Evolutionary conservation across 1,140 invertebrate genomes (phyloP), one percentile per base, ranked within the genome.

Genomic region (Trichoplusia ni): DNA sequence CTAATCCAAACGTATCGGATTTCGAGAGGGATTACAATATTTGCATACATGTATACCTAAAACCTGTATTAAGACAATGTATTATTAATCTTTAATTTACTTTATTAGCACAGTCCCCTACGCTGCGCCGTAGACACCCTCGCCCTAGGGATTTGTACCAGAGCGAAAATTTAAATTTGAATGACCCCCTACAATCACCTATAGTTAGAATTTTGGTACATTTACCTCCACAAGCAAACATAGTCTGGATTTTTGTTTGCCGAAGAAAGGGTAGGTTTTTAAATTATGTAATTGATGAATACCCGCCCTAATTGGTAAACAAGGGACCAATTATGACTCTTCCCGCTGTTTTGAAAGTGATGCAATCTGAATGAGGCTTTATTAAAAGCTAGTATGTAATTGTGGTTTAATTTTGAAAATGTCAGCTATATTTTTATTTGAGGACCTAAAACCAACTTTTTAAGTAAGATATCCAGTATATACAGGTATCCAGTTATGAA

Each of bases 21-120:
- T 80, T 77, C 78, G 70, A 60, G 58, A 67, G 79, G 81, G 82
- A 13, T 58, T 27, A 75, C 58, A 71, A 74, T 76, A 87, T 90
- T 86, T 86, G 79, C 86, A 88, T 85, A 82, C 74, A 60, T 61
- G 68, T 77, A 84, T 82, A 73, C 73, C 77, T 69, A 78, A 79
- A 86, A 80, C 79, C 78, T 84, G 85, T 87, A 87, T 85, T 85
- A 82, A 82, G 82, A 86, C 81, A 82, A 88, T 90, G 79, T 83
- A 89, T 86, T 90, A 89, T 90, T 90, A 90, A 90, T 90, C 82
- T 90, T 88, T 90, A 90, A 90, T 90, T 90, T 87, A 84, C 84
- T 90, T 90, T 89, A 90, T 90, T 90, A 89, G 81, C 84, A 72
- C 69, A 64, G 81, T 78, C 82, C 83, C 80, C 83, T 73, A 76